Evolutionary conservation across 1,140 invertebrate genomes (phyloP), one percentile per base, ranked within the genome.

Genomic region (Drosophila albomicans): DNA sequence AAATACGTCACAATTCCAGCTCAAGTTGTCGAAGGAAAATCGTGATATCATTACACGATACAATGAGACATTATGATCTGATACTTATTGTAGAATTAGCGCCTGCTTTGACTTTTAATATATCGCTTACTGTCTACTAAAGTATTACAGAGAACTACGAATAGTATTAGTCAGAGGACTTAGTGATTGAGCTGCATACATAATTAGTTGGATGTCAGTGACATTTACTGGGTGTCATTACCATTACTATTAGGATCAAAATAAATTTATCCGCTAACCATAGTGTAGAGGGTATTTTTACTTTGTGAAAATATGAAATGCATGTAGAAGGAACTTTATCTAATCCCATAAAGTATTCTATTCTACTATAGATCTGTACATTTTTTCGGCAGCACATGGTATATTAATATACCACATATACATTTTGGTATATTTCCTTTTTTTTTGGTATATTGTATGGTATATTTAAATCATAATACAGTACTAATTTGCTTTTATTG

Each of bases 1-100:
- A 16, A 56, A 49, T 20, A 45, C 76, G 61, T 75, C 56, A 78
- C 69, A 57, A 30, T 41, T 15, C 32, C 51, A 30, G 15, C 30
- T 32, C 51, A 13, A 54, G 20, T 43, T 35, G n/a, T 25, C 48
- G 46, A 3, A 25, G 8, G 7, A 11, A 51, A 56, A 62, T 69
- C 71, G 66, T 74, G 71, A 73, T 63, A 28, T 43, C 35, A 69
- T 69, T 68, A 43, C 51, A 54, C 10, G n/a, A 52, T 61, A 46
- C 49, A 52, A 25, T 30, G 66, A 28, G 52, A 28, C 52, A 46
- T 64, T 64, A 28, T 32, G 35, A 54, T 20, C 49, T 38, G 54
- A 59, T 59, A 8, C 8, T 52, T 2, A 41, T 41, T 46, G 35
- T 48, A 43, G 46, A 49, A 52, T 28, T 52, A 45, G 32, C 28